A percentile compares a stretch with the other conserved stretches of the same genome.
phyloP scores from a whole-genome alignment of 1,140 invertebrate species.

The Plectus sambesii region DNA sequence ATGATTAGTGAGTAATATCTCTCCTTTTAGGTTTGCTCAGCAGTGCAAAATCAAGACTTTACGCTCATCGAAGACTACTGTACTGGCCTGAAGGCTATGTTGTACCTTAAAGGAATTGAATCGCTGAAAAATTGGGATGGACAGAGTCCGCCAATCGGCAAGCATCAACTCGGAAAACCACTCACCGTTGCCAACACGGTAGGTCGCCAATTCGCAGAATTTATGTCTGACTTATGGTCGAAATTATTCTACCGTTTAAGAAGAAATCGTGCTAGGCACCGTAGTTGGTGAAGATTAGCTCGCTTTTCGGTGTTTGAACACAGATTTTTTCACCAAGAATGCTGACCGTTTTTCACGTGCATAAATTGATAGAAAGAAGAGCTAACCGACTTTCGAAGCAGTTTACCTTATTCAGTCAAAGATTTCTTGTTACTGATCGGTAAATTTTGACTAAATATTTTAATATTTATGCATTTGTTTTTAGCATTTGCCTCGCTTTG shows the following conservation, averaged over 20 bases:
- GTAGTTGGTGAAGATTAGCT: no score
- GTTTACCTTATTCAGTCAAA: no score
- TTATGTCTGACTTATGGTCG: no score
- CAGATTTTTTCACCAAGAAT: neutral
- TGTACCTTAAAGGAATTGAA: constrained; percentile 66
- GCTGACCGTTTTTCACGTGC: no score
- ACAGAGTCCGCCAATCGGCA: constrained; percentile 74
- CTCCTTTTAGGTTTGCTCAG: constrained; percentile 68
- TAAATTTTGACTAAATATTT: no score
- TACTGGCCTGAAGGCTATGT: constrained; percentile 71
- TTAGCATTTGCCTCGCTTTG: constrained; percentile 71
- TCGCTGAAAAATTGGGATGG: constrained; percentile 68
- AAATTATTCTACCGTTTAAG: neutral
- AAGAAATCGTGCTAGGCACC: no score
- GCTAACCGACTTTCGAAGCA: no score
- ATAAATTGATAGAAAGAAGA: no score
- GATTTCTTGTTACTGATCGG: no score
- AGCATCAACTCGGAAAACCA: constrained; percentile 82
- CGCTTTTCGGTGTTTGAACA: no score
- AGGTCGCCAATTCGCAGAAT: constrained; percentile 8
- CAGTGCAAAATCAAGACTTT: constrained; percentile 81
- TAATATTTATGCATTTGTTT: constrained; percentile 48
- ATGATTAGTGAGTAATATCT: constrained; percentile 13
- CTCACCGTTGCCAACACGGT: constrained; percentile 57
- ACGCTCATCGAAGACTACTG: constrained; percentile 63